These are phyloP conservation scores for Anabas testudineus DNA, from an alignment of 2,797 vertebrate species.

Conservation along the genomic window DNA sequence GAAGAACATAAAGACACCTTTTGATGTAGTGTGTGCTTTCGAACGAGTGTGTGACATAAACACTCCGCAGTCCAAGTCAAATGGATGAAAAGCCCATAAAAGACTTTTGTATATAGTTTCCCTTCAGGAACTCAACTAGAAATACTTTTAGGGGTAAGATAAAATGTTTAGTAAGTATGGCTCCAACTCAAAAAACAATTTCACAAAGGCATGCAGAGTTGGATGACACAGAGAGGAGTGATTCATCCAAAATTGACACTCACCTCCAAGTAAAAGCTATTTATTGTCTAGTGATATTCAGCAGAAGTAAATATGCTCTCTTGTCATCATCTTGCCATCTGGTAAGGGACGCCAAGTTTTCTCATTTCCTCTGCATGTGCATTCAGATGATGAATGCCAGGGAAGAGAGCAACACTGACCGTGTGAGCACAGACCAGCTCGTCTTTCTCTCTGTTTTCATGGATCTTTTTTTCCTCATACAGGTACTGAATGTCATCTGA, in stretches of 20 bases:
- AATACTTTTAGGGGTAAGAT: constrained; percentile 62
- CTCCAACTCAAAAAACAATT: constrained; percentile 67
- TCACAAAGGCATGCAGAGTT: constrained; percentile 59
- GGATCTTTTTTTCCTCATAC: constrained; percentile 26
- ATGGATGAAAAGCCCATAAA: constrained; percentile 56
- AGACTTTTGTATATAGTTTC: constrained; percentile 48
- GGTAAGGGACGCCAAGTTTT: constrained; percentile 55
- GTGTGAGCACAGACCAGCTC: constrained; percentile 41
- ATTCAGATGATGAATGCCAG: constrained; percentile 63
- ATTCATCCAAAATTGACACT: constrained; percentile 68
- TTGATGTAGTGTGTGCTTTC: constrained; percentile 44
- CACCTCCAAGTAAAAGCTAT: constrained; percentile 59
- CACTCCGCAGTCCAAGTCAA: constrained; percentile 55
- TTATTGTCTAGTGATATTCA: constrained; percentile 63
- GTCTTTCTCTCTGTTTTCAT: constrained; percentile 34
- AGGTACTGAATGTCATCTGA: constrained; percentile 51
- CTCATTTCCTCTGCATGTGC: constrained; percentile 58
- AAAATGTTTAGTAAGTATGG: constrained; percentile 62
- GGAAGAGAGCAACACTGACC: constrained; percentile 53
- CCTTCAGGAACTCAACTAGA: constrained; percentile 53
- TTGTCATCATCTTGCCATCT: constrained; percentile 70
- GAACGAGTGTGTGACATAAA: constrained; percentile 50
- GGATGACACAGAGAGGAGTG: constrained; percentile 57
- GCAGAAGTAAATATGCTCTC: constrained; percentile 59
- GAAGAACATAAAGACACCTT: constrained; percentile 32